Percentiles rank a stretch among this genome's conserved stretches.
Conservation (phyloP, 2,113 vertebrate species). For the Raja brachyura region DNA sequence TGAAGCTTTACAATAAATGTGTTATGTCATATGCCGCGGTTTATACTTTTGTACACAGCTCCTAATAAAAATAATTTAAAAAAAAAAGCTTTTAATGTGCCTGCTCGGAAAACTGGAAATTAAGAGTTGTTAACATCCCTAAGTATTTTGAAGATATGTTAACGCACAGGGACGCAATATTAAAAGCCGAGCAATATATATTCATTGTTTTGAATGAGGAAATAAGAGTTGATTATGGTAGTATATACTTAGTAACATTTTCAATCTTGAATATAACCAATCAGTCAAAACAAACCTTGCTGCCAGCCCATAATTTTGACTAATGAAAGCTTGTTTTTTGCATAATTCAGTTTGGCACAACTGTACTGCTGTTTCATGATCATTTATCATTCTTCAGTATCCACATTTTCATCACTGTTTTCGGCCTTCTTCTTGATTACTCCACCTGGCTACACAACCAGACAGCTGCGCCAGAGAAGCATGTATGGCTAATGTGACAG, state of each 20-base stretch:
- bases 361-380: not conserved
- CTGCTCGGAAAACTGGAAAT: not conserved
- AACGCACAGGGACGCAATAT: not conserved
- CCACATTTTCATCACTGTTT: not conserved
- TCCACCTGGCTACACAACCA: not conserved
- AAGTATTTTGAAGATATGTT: not conserved
- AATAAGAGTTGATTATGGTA: conserved; percentile 24
- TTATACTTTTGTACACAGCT: too few relatives aligned
- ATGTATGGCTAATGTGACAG: not conserved
- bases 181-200: conserved; percentile 4
- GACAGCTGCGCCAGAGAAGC: not conserved
- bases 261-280: conserved; percentile 25
- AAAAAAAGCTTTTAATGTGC: not conserved
- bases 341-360: not conserved
- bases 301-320: conserved; percentile 26
- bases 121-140: not conserved
- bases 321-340: conserved; percentile 33
- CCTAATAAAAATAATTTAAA: too few relatives aligned
- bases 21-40: too few relatives aligned
- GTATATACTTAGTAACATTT: conserved; percentile 24
- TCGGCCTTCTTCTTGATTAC: not conserved
- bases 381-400: conserved; percentile 26
- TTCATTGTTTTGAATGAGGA: conserved; percentile 15
- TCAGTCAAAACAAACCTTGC: conserved; percentile 33
- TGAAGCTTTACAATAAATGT: too few relatives aligned